A percentile compares a stretch with the other conserved stretches of the same genome.
These are phyloP conservation scores for Elephantulus edwardii DNA, from an alignment of 2,113 vertebrate species.

Conservation along the genomic window DNA sequence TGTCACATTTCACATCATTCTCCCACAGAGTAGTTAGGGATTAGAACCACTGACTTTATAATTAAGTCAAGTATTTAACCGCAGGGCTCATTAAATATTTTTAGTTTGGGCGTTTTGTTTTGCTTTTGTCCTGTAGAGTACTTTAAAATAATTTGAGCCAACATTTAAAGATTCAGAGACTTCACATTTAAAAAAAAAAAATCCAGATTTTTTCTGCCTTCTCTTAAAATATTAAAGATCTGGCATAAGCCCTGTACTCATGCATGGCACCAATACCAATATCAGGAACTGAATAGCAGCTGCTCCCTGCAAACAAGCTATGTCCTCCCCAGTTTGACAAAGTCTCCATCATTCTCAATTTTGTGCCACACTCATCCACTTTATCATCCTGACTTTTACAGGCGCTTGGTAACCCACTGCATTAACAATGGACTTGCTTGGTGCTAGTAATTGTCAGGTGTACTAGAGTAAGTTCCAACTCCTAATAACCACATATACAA, in stretches of 20 bases:
- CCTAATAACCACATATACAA: too few relatives aligned
- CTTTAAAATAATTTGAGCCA: slow-evolving; percentile 54
- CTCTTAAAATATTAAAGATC: slow-evolving; percentile 33
- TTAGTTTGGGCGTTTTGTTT: too few relatives aligned
- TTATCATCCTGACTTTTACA: neutral
- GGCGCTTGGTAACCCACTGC: neutral
- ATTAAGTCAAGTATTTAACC: too few relatives aligned
- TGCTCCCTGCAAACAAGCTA: slow-evolving; percentile 48
- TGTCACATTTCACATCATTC: too few relatives aligned
- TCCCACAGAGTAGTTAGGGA: too few relatives aligned
- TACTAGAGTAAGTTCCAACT: too few relatives aligned
- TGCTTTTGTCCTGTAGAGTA: neutral
- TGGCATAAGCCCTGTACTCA: slow-evolving; percentile 39
- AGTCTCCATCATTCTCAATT: neutral
- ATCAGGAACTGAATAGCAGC: slow-evolving; percentile 3
- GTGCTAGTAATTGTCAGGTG: neutral
- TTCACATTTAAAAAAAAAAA: slow-evolving; percentile 12
- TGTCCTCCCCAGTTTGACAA: slow-evolving; percentile 31
- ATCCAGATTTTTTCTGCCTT: slow-evolving; percentile 38
- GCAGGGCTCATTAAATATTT: too few relatives aligned
- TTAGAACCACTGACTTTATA: neutral
- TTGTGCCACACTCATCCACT: neutral
- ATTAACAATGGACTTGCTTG: neutral
- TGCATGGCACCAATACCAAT: neutral
- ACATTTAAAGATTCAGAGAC: slow-evolving; percentile 28